These are phyloP conservation scores for Muntiacus muntjak DNA, from an alignment of 2,113 vertebrate species.

Conservation along the genomic window DNA sequence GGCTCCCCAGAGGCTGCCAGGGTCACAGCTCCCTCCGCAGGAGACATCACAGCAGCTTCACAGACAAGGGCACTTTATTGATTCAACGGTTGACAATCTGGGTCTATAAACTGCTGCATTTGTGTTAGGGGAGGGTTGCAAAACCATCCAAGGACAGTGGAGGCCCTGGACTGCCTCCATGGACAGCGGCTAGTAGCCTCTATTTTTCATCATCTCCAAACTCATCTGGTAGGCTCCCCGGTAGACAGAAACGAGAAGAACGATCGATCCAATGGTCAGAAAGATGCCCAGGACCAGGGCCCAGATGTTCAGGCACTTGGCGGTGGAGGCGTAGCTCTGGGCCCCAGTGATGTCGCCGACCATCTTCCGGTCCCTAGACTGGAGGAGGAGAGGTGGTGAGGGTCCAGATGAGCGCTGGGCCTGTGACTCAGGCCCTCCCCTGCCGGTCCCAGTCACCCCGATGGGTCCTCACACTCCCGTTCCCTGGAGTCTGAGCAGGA, in stretches of 20 bases:
- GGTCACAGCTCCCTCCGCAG: background rate
- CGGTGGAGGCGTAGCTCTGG: conserved; percentile 87
- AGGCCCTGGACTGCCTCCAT: background rate
- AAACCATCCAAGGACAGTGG: background rate
- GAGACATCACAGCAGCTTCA: background rate
- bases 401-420: background rate
- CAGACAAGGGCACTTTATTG: background rate
- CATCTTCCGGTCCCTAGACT: conserved; percentile 91
- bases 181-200: background rate
- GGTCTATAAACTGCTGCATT: background rate
- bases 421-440: background rate
- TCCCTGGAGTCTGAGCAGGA: background rate
- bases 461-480: background rate
- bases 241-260: background rate
- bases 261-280: background rate
- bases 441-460: background rate
- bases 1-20: background rate
- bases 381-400: background rate
- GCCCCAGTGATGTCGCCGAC: conserved; percentile 88
- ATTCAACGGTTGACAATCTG: background rate
- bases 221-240: rapidly evolving
- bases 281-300: conserved; percentile 84
- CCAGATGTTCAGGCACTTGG: conserved; percentile 91
- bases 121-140: background rate
- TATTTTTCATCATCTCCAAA: background rate